phyloP scores from a whole-genome alignment of 2,797 vertebrate genomes.

The Eupleurogrammus muticus region DNA sequence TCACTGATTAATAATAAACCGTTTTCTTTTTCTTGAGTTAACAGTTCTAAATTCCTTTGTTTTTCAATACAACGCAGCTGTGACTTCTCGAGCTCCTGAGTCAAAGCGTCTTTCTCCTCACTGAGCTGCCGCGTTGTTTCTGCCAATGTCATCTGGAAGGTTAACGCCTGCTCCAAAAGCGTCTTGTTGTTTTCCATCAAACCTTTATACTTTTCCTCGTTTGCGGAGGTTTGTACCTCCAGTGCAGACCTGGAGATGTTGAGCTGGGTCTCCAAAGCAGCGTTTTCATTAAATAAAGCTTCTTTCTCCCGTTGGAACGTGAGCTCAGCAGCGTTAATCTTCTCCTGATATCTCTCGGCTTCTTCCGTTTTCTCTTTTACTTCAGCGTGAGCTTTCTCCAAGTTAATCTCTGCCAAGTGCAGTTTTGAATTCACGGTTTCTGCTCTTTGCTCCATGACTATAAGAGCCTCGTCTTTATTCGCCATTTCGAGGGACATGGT shows the following conservation, averaged over 20 bases:
- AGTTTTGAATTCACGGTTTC: constrained; percentile 69
- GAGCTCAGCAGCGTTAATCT: constrained; percentile 49
- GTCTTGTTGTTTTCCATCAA: constrained; percentile 50
- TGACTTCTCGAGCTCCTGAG: constrained; percentile 55
- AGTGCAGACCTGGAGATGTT: constrained; percentile 46
- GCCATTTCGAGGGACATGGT: constrained; percentile 43
- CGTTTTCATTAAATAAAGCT: constrained; percentile 53
- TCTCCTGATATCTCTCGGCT: constrained; percentile 47
- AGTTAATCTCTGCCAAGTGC: constrained; percentile 55
- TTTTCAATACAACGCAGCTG: constrained; percentile 49
- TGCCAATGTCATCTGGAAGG: constrained; percentile 52
- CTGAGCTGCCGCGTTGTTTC: constrained; percentile 63
- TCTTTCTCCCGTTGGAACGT: constrained; percentile 53
- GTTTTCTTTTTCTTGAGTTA: constrained; percentile 78
- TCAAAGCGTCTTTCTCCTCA: constrained; percentile 57
- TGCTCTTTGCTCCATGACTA: constrained; percentile 51
- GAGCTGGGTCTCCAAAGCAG: constrained; percentile 66
- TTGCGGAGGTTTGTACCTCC: constrained; percentile 56
- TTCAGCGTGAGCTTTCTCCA: constrained; percentile 66
- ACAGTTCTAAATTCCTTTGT: constrained; percentile 68
- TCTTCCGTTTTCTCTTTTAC: constrained; percentile 67
- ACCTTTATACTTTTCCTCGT: constrained; percentile 56
- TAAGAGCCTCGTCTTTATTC: constrained; percentile 67
- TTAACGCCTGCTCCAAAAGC: constrained; percentile 66
- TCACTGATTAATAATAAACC: constrained; percentile 59